phyloP scores from a whole-genome alignment of 1,140 invertebrate genomes.

The Aradophagus sp. region DNA sequence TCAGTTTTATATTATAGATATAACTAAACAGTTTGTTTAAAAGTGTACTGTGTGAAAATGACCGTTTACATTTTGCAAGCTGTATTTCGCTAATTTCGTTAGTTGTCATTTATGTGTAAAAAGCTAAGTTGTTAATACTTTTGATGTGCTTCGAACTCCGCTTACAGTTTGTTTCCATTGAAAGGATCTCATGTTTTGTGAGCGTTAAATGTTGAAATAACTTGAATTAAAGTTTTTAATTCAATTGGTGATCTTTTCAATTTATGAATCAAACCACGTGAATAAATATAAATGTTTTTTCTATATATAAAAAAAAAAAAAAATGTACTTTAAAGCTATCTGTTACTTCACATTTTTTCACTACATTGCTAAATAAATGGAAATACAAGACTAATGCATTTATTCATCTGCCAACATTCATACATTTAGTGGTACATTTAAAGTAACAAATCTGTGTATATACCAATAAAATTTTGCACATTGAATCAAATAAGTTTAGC shows the following conservation, averaged over 20 bases:
- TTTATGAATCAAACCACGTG: slow-evolving; percentile 9
- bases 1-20: slow-evolving; percentile 33
- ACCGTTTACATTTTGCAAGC: no score
- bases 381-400: slow-evolving; percentile 18
- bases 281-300: slow-evolving; percentile 40
- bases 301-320: slow-evolving; percentile 8
- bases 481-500: no score
- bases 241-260: slow-evolving; percentile 7
- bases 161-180: no score
- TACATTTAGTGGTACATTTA: no score
- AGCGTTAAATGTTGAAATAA: no score
- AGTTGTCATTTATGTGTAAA: slow-evolving; percentile 1
- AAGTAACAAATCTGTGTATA: no score
- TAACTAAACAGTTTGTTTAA: slow-evolving; percentile 17
- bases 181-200: no score
- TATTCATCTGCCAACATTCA: no score
- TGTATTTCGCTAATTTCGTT: slow-evolving; percentile 15
- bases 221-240: no score
- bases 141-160: slow-evolving; percentile 7
- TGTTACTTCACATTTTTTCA: slow-evolving; percentile 40
- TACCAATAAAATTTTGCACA: no score
- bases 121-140: slow-evolving; percentile 7
- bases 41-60: slow-evolving; percentile 5
- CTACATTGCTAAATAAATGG: slow-evolving; percentile 46
- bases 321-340: slow-evolving; percentile 41